These are phyloP conservation scores for Erannis defoliaria DNA, from an alignment of 2,888 invertebrate genomes.

Conservation along the genomic window DNA sequence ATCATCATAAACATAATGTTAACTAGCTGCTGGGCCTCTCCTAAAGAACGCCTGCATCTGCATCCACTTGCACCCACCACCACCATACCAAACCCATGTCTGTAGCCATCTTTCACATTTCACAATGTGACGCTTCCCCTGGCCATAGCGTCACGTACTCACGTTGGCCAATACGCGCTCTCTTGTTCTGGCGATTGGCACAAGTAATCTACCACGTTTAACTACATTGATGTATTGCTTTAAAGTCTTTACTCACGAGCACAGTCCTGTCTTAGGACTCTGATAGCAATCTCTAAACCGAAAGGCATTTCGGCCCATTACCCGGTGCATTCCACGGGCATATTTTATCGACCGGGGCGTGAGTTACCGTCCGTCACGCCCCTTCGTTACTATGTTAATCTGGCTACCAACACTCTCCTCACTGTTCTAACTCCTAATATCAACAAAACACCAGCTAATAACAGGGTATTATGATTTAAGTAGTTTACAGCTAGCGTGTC, in stretches of 20 bases:
- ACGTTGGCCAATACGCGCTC: too few species aligned
- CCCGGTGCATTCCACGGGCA: slow-evolving; percentile 69
- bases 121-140: too few species aligned
- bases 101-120: too few species aligned
- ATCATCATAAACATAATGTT: too few species aligned
- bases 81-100: too few species aligned
- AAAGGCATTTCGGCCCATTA: slow-evolving; percentile 57
- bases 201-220: not conserved
- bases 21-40: too few species aligned
- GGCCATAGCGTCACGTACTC: too few species aligned
- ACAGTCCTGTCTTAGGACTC: slow-evolving; percentile 8
- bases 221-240: not conserved
- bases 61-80: too few species aligned
- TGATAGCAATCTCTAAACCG: slow-evolving; percentile 30
- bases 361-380: slow-evolving; percentile 80
- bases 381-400: slow-evolving; percentile 85
- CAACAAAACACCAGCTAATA: slow-evolving; percentile 29
- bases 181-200: too few species aligned
- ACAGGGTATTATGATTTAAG: slow-evolving; percentile 13
- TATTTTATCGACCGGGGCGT: slow-evolving; percentile 84
- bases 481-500: slow-evolving; percentile 8
- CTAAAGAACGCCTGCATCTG: too few species aligned
- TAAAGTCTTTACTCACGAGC: not conserved
- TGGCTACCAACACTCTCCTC: slow-evolving; percentile 58
- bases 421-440: slow-evolving; percentile 38